Evolutionary conservation across 2,113 vertebrate genomes (phyloP).

Genomic region (Phycodurus eques): DNA sequence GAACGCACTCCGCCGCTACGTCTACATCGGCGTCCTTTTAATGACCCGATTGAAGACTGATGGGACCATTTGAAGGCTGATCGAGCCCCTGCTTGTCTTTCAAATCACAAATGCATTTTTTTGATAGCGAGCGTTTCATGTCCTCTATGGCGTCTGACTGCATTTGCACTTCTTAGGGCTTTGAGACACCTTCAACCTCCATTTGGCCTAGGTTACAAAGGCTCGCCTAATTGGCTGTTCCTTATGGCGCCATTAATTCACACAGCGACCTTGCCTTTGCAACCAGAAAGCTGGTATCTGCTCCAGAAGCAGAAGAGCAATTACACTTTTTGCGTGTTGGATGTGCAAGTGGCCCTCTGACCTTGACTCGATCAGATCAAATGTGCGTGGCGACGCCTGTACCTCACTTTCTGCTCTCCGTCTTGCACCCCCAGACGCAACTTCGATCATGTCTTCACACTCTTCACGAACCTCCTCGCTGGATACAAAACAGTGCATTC

Average conservation of each 20-base stretch:
- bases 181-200: conserved; percentile 28
- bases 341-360: conserved; percentile 44
- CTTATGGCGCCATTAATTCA: conserved; percentile 60
- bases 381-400: conserved; percentile 14
- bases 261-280: conserved; percentile 48
- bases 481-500: conserved; percentile 21
- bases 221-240: conserved; percentile 54
- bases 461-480: conserved; percentile 18
- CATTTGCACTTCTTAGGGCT: conserved; percentile 27
- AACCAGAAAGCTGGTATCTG: conserved; percentile 60
- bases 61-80: conserved; percentile 22
- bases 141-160: conserved; percentile 6
- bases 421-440: conserved; percentile 6
- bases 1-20: conserved; percentile 31
- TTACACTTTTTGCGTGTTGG: conserved; percentile 53
- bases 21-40: conserved; percentile 48
- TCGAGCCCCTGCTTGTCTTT: conserved; percentile 1
- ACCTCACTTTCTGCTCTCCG: background rate
- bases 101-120: conserved; percentile 22
- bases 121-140: conserved; percentile 9
- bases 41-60: conserved; percentile 51
- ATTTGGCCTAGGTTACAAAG: conserved; percentile 40
- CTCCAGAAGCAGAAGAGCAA: conserved; percentile 46
- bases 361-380: conserved; percentile 40
- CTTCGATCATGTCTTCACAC: conserved; percentile 16